These are phyloP conservation scores for Turritopsis dohrnii DNA, from an alignment of 30 jellyfish, hydroid and myxozoan genomes.

Conservation along the genomic window DNA sequence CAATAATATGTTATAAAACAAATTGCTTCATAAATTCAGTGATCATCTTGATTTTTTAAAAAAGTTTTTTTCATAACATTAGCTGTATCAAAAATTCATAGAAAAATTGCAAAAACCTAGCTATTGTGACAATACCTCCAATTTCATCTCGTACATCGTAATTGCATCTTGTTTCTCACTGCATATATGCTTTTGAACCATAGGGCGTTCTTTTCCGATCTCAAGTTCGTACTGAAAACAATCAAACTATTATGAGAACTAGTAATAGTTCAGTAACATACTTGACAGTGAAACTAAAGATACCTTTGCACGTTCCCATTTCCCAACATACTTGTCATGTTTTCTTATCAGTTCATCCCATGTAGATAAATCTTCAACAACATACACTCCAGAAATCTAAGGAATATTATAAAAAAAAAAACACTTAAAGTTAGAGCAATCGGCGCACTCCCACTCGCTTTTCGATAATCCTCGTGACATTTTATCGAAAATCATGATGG, in stretches of 20 bases:
- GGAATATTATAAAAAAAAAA: not conserved
- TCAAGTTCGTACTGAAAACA: constrained; percentile 9
- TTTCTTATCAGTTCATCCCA: constrained; percentile 55
- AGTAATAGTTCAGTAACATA: not conserved
- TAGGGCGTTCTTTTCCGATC: not conserved
- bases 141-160: constrained; percentile 13
- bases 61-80: too few relatives aligned
- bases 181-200: not conserved
- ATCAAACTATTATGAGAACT: not conserved
- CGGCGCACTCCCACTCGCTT: too few relatives aligned
- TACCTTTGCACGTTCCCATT: constrained; percentile 67
- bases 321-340: constrained; percentile 61
- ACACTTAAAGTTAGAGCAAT: not conserved
- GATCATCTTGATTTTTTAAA: too few relatives aligned
- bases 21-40: too few relatives aligned
- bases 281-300: not conserved
- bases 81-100: too few relatives aligned
- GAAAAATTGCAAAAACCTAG: too few relatives aligned
- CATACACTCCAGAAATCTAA: constrained; percentile 51
- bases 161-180: constrained; percentile 28
- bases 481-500: too few relatives aligned
- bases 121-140: constrained; percentile 16
- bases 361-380: constrained; percentile 41
- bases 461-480: too few relatives aligned
- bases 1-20: too few relatives aligned